Base-by-base conservation (phyloP, 2,888 invertebrate genomes). In the Heliconius erato region DNA sequence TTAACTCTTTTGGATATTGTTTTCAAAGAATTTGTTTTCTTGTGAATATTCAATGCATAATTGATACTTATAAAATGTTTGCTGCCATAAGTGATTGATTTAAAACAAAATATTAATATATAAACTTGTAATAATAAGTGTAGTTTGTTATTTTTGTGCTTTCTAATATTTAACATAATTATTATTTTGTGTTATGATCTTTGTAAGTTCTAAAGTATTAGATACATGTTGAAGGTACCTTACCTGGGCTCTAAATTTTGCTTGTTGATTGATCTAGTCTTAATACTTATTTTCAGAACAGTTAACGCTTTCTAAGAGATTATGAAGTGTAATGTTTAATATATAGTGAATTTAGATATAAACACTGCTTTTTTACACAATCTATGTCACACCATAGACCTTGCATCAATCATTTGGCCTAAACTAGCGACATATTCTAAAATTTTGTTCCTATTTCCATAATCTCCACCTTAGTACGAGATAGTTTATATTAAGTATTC, bases 51-150 rank as follows among this genome's bases (percentile, higher is more conserved):
- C 67, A 71, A 80, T 40, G 76, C 71, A 67, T 76, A 79, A 82
- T 79, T 82, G 40, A 79, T 80, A 80, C 80, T 74, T 77, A 79
- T 82, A 82, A 80, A 87, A 89, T 85, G 86, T 88, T 92, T 92
- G 93, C 93, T 94, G 94, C 94, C 94, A 94, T 94, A 93, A 91
- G 91, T 88, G 90, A 84, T 91, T 91, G 74, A 82, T 80, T 89
- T 88, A 88, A 89, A 88, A 87, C 88, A 84, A 80, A 85, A 79
- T 83, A 79, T 82, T 82, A 84, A 79, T 82, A 80, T 80, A 79
- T 82, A 80, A 79, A 84, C 54, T 69, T 82, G 76, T 77, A 69
- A 81, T 85, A 69, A 67, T 84, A 82, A 84, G 84, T 67, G 77
- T 85, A 82, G 82, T 84, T 82, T 84, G 82, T 83, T 85, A 84